Percentiles rank a stretch among this genome's conserved stretches.
Conservation (phyloP, 92 coral and sea anemone genomes). For the Zoanthus gigantus region DNA sequence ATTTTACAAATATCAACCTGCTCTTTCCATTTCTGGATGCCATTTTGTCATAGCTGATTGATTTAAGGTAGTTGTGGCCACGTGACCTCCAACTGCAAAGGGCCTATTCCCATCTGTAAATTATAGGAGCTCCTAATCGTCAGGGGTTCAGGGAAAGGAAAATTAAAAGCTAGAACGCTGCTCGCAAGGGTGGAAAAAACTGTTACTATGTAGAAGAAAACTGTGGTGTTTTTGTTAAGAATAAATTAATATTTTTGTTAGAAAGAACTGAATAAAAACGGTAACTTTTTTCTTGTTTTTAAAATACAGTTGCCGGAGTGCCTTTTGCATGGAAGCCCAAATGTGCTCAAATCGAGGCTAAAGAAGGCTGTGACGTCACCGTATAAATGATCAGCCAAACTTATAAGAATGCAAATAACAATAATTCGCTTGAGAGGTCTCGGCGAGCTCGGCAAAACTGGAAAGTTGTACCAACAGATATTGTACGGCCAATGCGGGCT, state of each 20-base stretch:
- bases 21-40: too few relatives aligned
- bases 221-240: not conserved
- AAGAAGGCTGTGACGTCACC: conserved; percentile 25
- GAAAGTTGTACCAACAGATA: conserved; percentile 66
- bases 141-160: too few relatives aligned
- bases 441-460: conserved; percentile 49
- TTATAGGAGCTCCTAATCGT: too few relatives aligned
- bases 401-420: conserved; percentile 69
- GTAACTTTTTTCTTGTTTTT: not conserved
- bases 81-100: too few relatives aligned
- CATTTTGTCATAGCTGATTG: too few relatives aligned
- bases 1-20: too few relatives aligned
- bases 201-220: not conserved
- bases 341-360: conserved; percentile 45
- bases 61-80: too few relatives aligned
- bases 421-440: conserved; percentile 25
- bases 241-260: not conserved
- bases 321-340: not conserved
- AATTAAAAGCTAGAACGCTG: too few relatives aligned
- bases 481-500: conserved; percentile 62
- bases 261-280: not conserved
- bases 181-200: too few relatives aligned
- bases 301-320: not conserved
- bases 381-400: conserved; percentile 48
- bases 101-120: too few relatives aligned